A percentile compares a stretch with the other conserved stretches of the same genome.
These are phyloP conservation scores for Mesorhabditis spiculigera DNA, from an alignment of 2,888 invertebrate genomes.

Conservation along the genomic window DNA sequence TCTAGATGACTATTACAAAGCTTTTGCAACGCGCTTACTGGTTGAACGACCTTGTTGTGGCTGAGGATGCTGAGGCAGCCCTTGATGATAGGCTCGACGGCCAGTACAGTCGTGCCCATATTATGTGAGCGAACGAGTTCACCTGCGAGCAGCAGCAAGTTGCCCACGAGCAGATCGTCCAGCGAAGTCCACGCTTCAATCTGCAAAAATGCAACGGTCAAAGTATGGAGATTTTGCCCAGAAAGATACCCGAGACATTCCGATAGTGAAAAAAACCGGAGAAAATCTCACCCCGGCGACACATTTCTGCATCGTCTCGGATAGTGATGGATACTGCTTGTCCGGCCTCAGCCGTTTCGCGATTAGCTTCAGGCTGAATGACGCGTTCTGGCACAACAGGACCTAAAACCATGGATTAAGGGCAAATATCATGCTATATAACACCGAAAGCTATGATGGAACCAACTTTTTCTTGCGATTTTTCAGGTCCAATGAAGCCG, in stretches of 20 bases:
- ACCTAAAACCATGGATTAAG: conserved; percentile 22
- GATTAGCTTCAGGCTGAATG: conserved; percentile 48
- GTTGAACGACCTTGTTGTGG: not conserved
- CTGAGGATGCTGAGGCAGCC: conserved; percentile 38
- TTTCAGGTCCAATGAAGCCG: conserved; percentile 40
- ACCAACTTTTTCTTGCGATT: conserved; percentile 26
- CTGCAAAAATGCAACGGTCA: conserved; percentile 15
- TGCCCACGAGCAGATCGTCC: conserved; percentile 48
- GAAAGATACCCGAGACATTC: not conserved
- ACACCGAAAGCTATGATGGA: not conserved
- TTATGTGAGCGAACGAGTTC: conserved; percentile 49
- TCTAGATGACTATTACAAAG: no score
- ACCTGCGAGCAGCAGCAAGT: conserved; percentile 43
- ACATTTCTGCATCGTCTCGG: conserved; percentile 41
- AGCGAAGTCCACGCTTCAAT: conserved; percentile 36
- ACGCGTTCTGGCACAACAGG: conserved; percentile 47
- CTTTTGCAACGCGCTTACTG: no score
- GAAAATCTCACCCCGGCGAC: conserved; percentile 24
- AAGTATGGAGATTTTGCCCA: no score
- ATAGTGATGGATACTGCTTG: conserved; percentile 34
- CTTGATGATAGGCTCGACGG: conserved; percentile 33
- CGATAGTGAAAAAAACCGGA: not conserved
- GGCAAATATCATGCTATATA: not conserved
- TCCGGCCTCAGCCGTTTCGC: conserved; percentile 40
- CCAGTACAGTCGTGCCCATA: conserved; percentile 43